Percentiles rank a stretch among this genome's conserved stretches.
Conservation (phyloP, 2,797 vertebrate genomes). For the Labroides dimidiatus region DNA sequence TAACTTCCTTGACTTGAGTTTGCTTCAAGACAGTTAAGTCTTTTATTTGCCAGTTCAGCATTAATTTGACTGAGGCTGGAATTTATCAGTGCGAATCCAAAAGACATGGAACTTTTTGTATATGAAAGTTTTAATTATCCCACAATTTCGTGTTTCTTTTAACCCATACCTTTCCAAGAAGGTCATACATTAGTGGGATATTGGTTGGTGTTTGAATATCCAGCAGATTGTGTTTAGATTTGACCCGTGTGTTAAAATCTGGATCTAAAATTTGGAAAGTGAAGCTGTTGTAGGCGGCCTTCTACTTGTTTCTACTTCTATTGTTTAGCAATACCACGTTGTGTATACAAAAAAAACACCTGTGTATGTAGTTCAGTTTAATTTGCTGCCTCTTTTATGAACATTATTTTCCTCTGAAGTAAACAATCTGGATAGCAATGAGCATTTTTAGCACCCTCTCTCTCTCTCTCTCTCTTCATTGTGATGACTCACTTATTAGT, state of each 20-base stretch:
- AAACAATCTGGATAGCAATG: conserved; percentile 15
- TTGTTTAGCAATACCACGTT: not conserved
- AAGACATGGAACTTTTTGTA: not conserved
- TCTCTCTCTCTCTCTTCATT: not conserved
- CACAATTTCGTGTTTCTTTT: not conserved
- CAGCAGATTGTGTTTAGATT: not conserved
- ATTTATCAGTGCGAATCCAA: not conserved
- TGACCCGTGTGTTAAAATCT: not conserved
- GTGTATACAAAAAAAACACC: not conserved
- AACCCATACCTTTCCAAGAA: not conserved
- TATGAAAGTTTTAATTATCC: not conserved
- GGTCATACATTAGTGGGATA: too few species aligned
- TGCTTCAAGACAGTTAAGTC: not conserved
- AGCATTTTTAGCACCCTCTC: too few species aligned
- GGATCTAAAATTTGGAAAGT: too few species aligned
- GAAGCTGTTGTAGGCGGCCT: not conserved
- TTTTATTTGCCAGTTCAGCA: not conserved
- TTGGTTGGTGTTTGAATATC: conserved; percentile 16
- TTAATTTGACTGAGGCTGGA: not conserved
- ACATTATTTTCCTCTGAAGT: conserved; percentile 17
- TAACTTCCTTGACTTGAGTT: not conserved
- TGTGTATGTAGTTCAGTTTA: too few species aligned
- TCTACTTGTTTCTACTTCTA: not conserved
- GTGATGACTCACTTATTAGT: conserved; percentile 33
- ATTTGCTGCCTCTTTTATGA: not conserved